phyloP scores from a whole-genome alignment of 1,140 invertebrate species.

The Drosophila ficusphila region DNA sequence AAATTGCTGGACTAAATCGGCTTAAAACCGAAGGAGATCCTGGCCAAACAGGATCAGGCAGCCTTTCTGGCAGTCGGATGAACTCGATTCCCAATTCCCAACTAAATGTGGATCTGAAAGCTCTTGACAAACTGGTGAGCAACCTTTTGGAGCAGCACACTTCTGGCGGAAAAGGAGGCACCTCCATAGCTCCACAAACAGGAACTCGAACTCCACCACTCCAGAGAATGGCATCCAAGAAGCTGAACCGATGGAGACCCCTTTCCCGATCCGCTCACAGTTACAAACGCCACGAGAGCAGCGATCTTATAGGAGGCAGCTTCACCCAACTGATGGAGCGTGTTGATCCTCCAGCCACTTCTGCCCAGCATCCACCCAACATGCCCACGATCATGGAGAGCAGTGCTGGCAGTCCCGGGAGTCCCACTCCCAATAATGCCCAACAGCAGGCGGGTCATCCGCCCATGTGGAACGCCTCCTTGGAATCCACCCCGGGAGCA shows the following conservation, averaged over 20 bases:
- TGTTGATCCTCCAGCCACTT: constrained; percentile 33
- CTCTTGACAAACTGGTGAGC: constrained; percentile 77
- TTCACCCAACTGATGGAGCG: constrained; percentile 67
- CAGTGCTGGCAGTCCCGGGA: constrained; percentile 50
- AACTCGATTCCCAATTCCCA: constrained; percentile 76
- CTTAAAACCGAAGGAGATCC: constrained; percentile 44
- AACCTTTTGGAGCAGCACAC: constrained; percentile 73
- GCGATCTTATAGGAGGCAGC: constrained; percentile 34
- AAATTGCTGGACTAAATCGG: constrained; percentile 73
- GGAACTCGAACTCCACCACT: constrained; percentile 53
- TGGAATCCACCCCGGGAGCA: constrained; percentile 53
- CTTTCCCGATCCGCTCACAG: constrained; percentile 76
- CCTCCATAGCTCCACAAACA: constrained; percentile 3
- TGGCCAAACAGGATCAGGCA: constrained; percentile 47
- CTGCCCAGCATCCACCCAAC: constrained; percentile 46
- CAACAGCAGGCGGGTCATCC: constrained; percentile 38
- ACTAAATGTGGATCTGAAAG: constrained; percentile 73
- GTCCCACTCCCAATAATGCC: constrained; percentile 40
- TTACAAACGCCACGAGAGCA: constrained; percentile 38
- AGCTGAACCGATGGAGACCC: constrained; percentile 77
- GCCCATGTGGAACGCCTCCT: constrained; percentile 53
- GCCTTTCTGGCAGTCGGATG: constrained; percentile 70
- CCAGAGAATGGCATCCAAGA: constrained; percentile 65
- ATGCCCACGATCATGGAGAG: constrained; percentile 83
- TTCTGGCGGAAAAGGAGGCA: constrained; percentile 12